Evolutionary conservation across 2,888 invertebrate species (phyloP), one percentile per base, ranked within the genome.

Genomic region (Nemurella pictetii): DNA sequence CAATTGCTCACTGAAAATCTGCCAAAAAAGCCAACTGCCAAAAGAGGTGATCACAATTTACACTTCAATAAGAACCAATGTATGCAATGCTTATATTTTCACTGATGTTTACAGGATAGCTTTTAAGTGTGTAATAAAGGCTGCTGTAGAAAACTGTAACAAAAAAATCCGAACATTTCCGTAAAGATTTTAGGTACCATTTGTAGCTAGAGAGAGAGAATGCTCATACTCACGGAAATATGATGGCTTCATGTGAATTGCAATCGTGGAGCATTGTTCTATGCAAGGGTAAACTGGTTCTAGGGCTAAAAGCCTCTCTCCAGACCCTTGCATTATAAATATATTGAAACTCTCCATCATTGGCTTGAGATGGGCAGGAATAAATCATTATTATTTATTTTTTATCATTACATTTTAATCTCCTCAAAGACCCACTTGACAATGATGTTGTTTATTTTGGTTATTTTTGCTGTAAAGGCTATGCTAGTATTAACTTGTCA

Each of bases 331-430:
- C 87, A 95, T 92, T 20, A 96, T 89, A 90, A 96, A 95, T 83
- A 96, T 94, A 90, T 94, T 95, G 87, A 95, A 94, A 89, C 97
- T 97, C 90, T 97, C 96, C 15, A 96, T 95, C 88, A 95, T 94
- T 12, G 97, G 96, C 92, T 92, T 86, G 28, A 88, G 87, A 77
- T 9, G n/a, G 85, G 12, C 75, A 7, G 25, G 15, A 36, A 36
- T 36, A 7, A 36, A 36, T 36, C 15, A 15, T 36, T 36, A 15
- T 36, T 36, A n/a, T n/a, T n/a, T n/a, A n/a, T n/a, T n/a, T n/a
- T n/a, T n/a, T n/a, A n/a, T n/a, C n/a, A n/a, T n/a, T n/a, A n/a
- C n/a, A n/a, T n/a, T n/a, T n/a, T n/a, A n/a, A n/a, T n/a, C n/a
- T n/a, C n/a, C n/a, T n/a, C n/a, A n/a, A 15, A 36, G n/a, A n/a